These are phyloP conservation scores for Burhinus bistriatus DNA, from an alignment of 2,113 vertebrate genomes.

Conservation along the genomic window DNA sequence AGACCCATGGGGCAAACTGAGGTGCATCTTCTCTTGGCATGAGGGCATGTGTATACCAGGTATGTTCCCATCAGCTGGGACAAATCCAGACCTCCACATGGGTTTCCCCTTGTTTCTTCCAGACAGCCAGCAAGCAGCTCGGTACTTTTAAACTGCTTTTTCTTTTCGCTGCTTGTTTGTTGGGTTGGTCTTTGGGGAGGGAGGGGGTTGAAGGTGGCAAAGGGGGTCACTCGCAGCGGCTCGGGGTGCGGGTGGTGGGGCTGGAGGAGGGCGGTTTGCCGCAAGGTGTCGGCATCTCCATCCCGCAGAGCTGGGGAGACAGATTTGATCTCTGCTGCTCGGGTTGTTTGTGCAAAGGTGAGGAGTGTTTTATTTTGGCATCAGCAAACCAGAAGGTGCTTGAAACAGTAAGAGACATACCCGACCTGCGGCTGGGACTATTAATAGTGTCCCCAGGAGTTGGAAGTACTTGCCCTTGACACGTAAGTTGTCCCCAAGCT, in stretches of 20 bases:
- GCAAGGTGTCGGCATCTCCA: not conserved
- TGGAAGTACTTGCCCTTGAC: not conserved
- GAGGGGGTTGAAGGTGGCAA: not conserved
- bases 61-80: not conserved
- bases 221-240: not conserved
- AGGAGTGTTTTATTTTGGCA: not conserved
- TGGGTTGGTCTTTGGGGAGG: not conserved
- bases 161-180: not conserved
- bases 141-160: not conserved
- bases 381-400: not conserved
- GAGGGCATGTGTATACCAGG: not conserved
- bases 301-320: not conserved
- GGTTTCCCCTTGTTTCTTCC: not conserved
- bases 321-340: not conserved
- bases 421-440: not conserved
- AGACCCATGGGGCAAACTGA: not conserved
- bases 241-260: fast-evolving
- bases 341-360: not conserved
- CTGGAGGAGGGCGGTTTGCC: not conserved
- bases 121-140: not conserved
- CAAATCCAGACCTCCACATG: not conserved
- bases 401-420: not conserved
- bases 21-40: not conserved
- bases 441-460: not conserved
- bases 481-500: not conserved